These are phyloP conservation scores for Solenodon paradoxus DNA, from an alignment of 2,113 vertebrate genomes.

Conservation along the genomic window DNA sequence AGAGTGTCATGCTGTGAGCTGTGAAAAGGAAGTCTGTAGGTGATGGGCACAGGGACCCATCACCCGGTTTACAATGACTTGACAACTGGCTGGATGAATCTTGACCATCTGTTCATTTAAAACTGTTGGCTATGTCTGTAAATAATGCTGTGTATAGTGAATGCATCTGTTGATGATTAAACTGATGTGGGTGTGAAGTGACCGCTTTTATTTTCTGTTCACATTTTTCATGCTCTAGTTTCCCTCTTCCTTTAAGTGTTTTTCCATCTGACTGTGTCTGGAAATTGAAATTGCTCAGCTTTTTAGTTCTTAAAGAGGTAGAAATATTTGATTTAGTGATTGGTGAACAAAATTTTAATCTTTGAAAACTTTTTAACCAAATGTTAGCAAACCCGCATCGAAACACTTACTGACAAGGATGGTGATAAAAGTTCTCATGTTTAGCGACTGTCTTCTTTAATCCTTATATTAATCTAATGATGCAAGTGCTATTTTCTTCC, in stretches of 20 bases:
- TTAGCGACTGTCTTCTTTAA: neutral
- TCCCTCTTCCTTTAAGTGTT: slow-evolving; percentile 24
- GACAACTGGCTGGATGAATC: neutral
- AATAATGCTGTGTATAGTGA: slow-evolving; percentile 8
- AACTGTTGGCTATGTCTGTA: slow-evolving; percentile 56
- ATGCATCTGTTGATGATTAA: slow-evolving; percentile 22
- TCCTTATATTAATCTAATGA: neutral
- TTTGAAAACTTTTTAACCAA: neutral
- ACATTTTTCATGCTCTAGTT: neutral
- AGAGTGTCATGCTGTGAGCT: neutral
- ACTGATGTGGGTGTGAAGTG: slow-evolving; percentile 51
- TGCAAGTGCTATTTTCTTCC: neutral
- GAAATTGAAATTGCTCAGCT: slow-evolving; percentile 68
- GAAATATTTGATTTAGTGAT: slow-evolving; percentile 17
- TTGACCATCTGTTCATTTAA: slow-evolving; percentile 34
- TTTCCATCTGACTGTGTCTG: slow-evolving; percentile 61
- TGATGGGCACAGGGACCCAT: neutral
- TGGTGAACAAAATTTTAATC: neutral
- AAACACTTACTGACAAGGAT: neutral
- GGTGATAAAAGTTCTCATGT: neutral
- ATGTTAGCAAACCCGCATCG: neutral
- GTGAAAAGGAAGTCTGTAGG: slow-evolving; percentile 38
- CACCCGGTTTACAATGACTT: neutral
- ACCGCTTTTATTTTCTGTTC: slow-evolving; percentile 46
- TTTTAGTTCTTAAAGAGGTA: slow-evolving; percentile 69